These are phyloP conservation scores for Perdix hodgsoniae DNA, from an alignment of 2,797 vertebrate genomes.

Conservation along the genomic window DNA sequence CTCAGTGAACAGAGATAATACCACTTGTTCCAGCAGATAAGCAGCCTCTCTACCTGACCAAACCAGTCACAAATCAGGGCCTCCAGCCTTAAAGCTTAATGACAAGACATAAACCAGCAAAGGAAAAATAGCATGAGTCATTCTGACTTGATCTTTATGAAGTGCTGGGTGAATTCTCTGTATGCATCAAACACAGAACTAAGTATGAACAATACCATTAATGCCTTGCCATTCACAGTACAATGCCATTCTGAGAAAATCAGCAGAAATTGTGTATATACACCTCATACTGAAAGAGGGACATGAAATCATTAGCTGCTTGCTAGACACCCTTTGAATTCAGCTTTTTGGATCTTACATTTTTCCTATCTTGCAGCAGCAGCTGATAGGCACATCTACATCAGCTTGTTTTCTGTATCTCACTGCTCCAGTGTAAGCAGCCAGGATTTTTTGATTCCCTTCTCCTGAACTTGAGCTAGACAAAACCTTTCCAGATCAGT, in stretches of 20 bases:
- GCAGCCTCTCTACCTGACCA: neutral
- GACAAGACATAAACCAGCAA: neutral
- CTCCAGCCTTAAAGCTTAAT: neutral
- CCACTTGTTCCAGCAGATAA: neutral
- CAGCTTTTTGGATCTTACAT: neutral
- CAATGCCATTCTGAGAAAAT: neutral
- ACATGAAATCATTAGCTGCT: neutral
- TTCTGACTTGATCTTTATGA: neutral
- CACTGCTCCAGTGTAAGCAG: neutral
- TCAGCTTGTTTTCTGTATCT: neutral
- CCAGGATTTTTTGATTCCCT: neutral
- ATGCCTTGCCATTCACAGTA: neutral
- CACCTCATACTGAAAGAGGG: neutral
- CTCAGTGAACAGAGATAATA: neutral
- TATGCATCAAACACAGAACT: neutral
- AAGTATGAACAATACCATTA: neutral
- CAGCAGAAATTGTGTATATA: neutral
- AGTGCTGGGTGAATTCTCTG: neutral
- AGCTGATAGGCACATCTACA: neutral
- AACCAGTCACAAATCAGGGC: neutral
- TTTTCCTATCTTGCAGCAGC: neutral
- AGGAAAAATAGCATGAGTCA: neutral
- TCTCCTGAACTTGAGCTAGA: neutral
- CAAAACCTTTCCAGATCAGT: neutral
- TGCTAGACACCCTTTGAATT: neutral